Base-by-base conservation (phyloP, 1,140 invertebrate genomes). In the Dolichoris vasculosae region DNA sequence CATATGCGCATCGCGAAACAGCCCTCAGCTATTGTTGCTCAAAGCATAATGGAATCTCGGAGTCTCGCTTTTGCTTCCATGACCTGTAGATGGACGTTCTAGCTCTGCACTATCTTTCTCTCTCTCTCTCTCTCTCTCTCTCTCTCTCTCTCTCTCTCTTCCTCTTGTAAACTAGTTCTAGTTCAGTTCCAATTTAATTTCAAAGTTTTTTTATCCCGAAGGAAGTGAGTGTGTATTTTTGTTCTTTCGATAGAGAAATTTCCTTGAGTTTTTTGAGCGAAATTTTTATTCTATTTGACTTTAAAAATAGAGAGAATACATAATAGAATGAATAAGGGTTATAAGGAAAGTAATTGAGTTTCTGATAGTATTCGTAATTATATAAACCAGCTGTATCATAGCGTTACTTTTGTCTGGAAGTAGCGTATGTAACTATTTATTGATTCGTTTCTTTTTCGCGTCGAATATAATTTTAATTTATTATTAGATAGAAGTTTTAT, bases 21-120 rank as follows among this genome's bases (percentile, higher is more conserved):
- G 89, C 88, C 82, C 75, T 59, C 32, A 71, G 85, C 85, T 80
- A 90, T 89, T 88, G 89, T 90, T 89, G 86, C 88, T 88, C 88
- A 85, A 87, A 89, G 87, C 87, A 87, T 89, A 89, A 90, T 89
- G 87, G 88, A 89, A 89, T 89, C 87, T 85, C 87, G 83, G 78
- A 35, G 71, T 40, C 38, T 4, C 69, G 69, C 38, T 59, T 59
- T 11, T 17, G 55, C 23, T 59, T 59, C 23, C 55, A 59, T 51
- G 48, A 51, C 48, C 48, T 51, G 48, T 17, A 59, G 55, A 59
- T 59, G 55, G 55, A 59, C 55, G 20, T 35, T 69, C 1, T 35
- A 69, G 9, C 4, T 35, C 11, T 20, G 55, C 55, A 13, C 20
- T 59, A 20, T 59, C 55, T 59, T 4, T 59, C 55, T 59, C 55